phyloP scores from a whole-genome alignment of 2,113 vertebrate species.

The Mungos mungo region DNA sequence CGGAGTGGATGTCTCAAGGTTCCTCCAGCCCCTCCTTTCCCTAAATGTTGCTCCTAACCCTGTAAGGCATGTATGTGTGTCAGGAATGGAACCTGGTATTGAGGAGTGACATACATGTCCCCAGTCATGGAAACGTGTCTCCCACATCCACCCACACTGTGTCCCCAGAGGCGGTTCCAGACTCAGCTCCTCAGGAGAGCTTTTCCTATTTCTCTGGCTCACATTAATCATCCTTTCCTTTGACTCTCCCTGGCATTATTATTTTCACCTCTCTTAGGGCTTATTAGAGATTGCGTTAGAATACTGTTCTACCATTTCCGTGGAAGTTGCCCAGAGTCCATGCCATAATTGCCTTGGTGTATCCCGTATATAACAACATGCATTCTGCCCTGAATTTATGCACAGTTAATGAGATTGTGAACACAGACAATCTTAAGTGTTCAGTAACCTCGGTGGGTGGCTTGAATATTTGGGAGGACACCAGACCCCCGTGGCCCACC shows the following conservation, averaged over 20 bases:
- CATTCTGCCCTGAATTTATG: not conserved
- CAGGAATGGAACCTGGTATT: not conserved
- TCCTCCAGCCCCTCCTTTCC: not conserved
- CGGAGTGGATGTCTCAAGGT: not conserved
- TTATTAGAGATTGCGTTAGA: not conserved
- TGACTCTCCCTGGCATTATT: not conserved
- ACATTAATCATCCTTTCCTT: not conserved
- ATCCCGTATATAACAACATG: not conserved
- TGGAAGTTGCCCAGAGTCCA: not conserved
- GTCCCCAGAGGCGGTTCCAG: not conserved
- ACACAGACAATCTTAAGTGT: not conserved
- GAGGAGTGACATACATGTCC: not conserved
- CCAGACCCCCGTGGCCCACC: not conserved
- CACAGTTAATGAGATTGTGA: not conserved
- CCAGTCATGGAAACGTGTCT: not conserved
- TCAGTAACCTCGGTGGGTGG: not conserved
- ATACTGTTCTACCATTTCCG: not conserved
- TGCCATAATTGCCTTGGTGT: not conserved
- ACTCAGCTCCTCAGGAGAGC: not conserved
- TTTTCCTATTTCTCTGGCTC: not conserved
- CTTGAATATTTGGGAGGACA: not conserved
- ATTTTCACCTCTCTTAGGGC: not conserved
- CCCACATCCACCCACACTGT: not conserved
- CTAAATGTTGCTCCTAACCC: not conserved
- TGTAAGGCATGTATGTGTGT: not conserved